Conservation (phyloP, 1,140 invertebrate genomes). For the Penaeus indicus region DNA sequence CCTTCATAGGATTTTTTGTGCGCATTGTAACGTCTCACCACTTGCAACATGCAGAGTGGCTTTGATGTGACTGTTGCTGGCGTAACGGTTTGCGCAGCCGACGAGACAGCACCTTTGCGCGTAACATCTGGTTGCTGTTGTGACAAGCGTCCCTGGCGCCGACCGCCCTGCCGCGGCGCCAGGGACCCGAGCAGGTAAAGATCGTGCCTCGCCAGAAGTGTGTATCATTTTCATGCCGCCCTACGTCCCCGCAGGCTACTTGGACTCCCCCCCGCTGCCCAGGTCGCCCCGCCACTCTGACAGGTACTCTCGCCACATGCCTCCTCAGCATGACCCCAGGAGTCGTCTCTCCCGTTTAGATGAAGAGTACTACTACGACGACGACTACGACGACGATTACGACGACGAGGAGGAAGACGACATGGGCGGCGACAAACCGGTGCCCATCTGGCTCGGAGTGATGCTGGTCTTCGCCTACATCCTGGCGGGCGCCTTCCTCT, state of each 20-base stretch:
- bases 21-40: too few species aligned
- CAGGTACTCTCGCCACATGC: constrained; percentile 46
- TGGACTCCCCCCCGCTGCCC: constrained; percentile 50
- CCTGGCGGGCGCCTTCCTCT: constrained; percentile 87
- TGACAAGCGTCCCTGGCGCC: too few species aligned
- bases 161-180: too few species aligned
- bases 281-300: constrained; percentile 49
- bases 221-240: neutral
- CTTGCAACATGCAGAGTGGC: too few species aligned
- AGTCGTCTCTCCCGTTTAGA: constrained; percentile 45
- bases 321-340: constrained; percentile 33
- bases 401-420: constrained; percentile 66
- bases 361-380: constrained; percentile 57
- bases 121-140: too few species aligned
- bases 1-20: too few species aligned
- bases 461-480: constrained; percentile 91
- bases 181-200: too few species aligned
- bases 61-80: too few species aligned
- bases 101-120: too few species aligned
- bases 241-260: constrained; percentile 37
- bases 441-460: constrained; percentile 92
- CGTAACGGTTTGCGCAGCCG: too few species aligned
- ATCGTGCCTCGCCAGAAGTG: too few species aligned
- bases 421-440: constrained; percentile 76
- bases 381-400: constrained; percentile 65